Conservation (phyloP, 2,797 vertebrate species). For the Gallinago nigripennis region DNA sequence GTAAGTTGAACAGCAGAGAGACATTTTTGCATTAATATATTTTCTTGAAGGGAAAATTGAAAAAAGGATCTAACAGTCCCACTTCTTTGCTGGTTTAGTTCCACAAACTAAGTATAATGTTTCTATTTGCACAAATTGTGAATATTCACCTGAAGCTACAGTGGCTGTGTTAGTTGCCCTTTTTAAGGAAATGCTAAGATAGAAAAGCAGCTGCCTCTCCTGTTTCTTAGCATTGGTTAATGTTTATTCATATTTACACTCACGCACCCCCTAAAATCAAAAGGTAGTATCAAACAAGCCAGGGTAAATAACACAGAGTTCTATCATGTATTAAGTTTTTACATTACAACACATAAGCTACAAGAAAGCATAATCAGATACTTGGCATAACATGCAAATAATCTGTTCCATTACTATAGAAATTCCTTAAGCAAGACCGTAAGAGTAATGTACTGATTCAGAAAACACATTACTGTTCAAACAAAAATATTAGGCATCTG, state of each 20-base stretch:
- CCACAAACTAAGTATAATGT: background rate
- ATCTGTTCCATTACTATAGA: background rate
- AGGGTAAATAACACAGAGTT: background rate
- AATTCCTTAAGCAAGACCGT: background rate
- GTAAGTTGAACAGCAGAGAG: background rate
- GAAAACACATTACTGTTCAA: conserved; percentile 6
- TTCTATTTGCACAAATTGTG: background rate
- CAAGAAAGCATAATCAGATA: background rate
- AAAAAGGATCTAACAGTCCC: background rate
- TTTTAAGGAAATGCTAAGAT: background rate
- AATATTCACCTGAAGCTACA: background rate
- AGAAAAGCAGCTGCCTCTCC: background rate
- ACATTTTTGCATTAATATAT: background rate
- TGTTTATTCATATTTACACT: background rate
- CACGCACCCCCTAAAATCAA: background rate
- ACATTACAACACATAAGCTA: background rate
- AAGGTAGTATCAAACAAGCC: background rate
- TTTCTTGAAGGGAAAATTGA: background rate
- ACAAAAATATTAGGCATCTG: conserved; percentile 39
- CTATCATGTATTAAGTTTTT: background rate
- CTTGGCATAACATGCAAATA: conserved; percentile 8
- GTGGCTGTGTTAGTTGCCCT: background rate
- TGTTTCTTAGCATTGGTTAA: background rate
- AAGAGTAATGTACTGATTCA: conserved; percentile 23
- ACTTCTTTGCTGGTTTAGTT: background rate